A percentile compares a stretch with the other conserved stretches of the same genome.
Conservation (phyloP, 2,113 vertebrate genomes). For the Ameiurus melas region DNA sequence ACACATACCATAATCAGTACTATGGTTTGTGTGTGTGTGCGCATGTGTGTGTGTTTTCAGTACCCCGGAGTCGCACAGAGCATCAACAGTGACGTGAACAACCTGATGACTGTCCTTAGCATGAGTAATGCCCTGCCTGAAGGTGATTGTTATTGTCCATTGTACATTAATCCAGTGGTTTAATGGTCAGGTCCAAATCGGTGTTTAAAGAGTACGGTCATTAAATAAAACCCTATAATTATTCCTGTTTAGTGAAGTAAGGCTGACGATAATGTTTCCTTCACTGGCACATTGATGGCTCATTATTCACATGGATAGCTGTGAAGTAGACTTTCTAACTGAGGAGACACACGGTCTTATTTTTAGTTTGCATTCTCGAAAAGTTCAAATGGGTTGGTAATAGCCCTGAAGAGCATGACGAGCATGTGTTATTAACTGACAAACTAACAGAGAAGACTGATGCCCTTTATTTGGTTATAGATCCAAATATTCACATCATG, state of each 20-base stretch:
- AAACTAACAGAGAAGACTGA: neutral
- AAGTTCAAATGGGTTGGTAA: neutral
- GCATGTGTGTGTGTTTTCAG: slow-evolving; percentile 48
- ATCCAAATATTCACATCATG: neutral
- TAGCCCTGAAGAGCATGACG: neutral
- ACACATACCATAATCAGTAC: neutral
- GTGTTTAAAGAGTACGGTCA: neutral
- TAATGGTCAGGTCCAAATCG: neutral
- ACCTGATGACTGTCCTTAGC: slow-evolving; percentile 89
- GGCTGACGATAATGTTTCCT: neutral
- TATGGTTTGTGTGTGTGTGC: neutral
- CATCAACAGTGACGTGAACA: slow-evolving; percentile 91
- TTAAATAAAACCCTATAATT: neutral
- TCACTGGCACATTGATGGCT: neutral
- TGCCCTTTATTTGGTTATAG: neutral
- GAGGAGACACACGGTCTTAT: neutral
- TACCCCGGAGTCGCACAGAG: slow-evolving; percentile 85
- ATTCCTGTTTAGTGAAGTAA: neutral
- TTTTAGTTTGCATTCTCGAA: neutral
- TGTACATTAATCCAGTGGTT: neutral
- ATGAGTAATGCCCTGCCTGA: slow-evolving; percentile 88
- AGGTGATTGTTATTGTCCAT: slow-evolving; percentile 50
- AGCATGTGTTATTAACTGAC: neutral
- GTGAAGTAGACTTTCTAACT: neutral
- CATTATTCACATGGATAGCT: neutral